Conservation (phyloP, 2,113 vertebrate genomes). For the Aplodontia rufa region DNA sequence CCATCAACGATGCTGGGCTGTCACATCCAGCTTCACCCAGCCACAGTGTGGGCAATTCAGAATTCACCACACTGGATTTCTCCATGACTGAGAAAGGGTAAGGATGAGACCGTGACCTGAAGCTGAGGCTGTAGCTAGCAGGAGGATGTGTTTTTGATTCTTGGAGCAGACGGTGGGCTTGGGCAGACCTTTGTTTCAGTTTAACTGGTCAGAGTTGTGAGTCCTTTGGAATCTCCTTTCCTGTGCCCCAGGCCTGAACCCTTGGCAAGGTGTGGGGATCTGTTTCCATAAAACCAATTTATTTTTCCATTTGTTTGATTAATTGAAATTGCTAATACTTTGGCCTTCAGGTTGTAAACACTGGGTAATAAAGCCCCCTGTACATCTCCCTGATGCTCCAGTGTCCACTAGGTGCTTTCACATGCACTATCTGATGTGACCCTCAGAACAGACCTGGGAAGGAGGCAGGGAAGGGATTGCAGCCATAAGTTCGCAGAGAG, state of each 20-base stretch:
- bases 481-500: background rate
- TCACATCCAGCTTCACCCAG: background rate
- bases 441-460: background rate
- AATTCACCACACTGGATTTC: background rate
- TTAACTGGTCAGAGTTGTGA: background rate
- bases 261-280: slow-evolving; percentile 36
- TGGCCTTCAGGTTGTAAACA: slow-evolving; percentile 68
- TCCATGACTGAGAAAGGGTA: background rate
- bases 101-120: background rate
- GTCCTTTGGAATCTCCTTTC: background rate
- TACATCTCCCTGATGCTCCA: slow-evolving; percentile 57
- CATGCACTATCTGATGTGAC: slow-evolving; percentile 64
- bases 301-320: slow-evolving; percentile 79
- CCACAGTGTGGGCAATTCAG: background rate
- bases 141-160: background rate
- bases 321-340: slow-evolving; percentile 75
- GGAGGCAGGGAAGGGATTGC: background rate
- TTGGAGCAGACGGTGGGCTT: background rate
- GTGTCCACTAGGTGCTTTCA: slow-evolving; percentile 4
- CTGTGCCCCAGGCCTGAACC: slow-evolving; percentile 40
- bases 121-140: background rate
- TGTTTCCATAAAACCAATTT: slow-evolving; percentile 74
- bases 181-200: background rate
- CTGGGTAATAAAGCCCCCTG: slow-evolving; percentile 52
- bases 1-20: background rate